Conservation (phyloP, 2,888 invertebrate species). For the Temnothorax rugatulus region DNA sequence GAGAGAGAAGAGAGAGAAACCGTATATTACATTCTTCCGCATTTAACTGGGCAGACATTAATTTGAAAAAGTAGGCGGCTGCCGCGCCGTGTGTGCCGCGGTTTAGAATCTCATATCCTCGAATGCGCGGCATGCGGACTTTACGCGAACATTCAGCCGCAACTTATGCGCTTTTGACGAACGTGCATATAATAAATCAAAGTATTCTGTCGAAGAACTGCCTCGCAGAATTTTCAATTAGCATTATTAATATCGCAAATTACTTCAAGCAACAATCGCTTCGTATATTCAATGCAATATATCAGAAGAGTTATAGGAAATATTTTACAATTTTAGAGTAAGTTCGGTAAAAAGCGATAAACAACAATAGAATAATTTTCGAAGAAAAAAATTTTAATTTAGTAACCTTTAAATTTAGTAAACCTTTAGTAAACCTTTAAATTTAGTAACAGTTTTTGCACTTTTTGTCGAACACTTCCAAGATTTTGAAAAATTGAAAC, state of each 20-base stretch:
- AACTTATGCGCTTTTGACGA: conserved; percentile 64
- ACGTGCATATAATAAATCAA: not conserved
- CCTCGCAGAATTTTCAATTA: too few species aligned
- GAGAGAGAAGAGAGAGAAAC: conserved; percentile 27
- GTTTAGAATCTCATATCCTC: conserved; percentile 72
- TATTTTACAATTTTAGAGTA: not conserved
- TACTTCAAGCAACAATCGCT: not conserved
- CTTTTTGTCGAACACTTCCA: not conserved
- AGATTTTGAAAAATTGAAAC: not conserved
- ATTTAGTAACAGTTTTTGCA: not conserved
- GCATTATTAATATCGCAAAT: not conserved
- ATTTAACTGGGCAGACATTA: conserved; percentile 80
- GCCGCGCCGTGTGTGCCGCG: conserved; percentile 46
- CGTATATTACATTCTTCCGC: conserved; percentile 82
- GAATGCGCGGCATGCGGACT: conserved; percentile 51
- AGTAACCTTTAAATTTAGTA: not conserved
- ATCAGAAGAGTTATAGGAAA: not conserved
- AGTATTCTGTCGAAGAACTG: not conserved
- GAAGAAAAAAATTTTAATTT: not conserved
- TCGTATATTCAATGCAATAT: not conserved
- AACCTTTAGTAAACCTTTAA: too few species aligned
- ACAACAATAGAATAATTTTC: not conserved
- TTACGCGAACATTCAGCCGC: conserved; percentile 68
- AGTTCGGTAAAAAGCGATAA: not conserved
- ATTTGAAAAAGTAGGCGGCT: conserved; percentile 76